Conservation (phyloP, 2,113 vertebrate species). For the Pteropus alecto region DNA sequence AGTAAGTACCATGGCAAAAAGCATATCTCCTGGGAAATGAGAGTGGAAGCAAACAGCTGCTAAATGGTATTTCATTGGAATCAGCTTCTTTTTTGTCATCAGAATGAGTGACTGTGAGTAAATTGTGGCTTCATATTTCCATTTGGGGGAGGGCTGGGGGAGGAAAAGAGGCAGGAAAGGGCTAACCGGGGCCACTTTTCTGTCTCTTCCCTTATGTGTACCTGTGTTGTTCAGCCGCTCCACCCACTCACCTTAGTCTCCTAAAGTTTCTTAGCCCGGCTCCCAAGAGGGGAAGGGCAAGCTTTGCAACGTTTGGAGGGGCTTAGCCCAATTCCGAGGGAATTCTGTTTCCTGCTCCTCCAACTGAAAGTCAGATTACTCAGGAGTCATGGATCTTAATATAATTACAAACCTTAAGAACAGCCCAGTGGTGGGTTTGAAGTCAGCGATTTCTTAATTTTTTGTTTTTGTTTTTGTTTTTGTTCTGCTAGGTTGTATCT, state of each 20-base stretch:
- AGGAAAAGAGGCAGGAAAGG: background rate
- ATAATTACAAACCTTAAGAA: background rate
- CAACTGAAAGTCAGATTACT: background rate
- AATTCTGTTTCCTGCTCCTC: background rate
- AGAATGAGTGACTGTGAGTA: constrained; percentile 8
- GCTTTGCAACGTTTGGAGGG: background rate
- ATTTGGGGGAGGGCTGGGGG: background rate
- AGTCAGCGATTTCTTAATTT: background rate
- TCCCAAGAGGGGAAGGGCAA: background rate
- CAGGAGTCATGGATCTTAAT: background rate
- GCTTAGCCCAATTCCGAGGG: background rate
- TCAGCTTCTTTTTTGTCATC: constrained; percentile 41
- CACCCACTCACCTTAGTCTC: background rate
- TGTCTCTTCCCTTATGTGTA: background rate
- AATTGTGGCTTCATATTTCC: constrained; percentile 18
- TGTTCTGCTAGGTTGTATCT: background rate
- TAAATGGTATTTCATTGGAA: background rate
- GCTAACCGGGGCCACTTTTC: background rate
- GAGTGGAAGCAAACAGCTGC: background rate
- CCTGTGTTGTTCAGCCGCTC: background rate
- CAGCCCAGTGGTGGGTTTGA: background rate
- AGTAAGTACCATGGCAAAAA: background rate
- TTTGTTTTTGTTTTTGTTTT: background rate
- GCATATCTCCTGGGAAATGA: background rate
- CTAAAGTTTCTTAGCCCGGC: background rate